Percentiles rank a stretch among this genome's conserved stretches.
Evolutionary conservation across 23 tunicate genomes (phyloP).

Genomic region (Phallusia fumigata): DNA sequence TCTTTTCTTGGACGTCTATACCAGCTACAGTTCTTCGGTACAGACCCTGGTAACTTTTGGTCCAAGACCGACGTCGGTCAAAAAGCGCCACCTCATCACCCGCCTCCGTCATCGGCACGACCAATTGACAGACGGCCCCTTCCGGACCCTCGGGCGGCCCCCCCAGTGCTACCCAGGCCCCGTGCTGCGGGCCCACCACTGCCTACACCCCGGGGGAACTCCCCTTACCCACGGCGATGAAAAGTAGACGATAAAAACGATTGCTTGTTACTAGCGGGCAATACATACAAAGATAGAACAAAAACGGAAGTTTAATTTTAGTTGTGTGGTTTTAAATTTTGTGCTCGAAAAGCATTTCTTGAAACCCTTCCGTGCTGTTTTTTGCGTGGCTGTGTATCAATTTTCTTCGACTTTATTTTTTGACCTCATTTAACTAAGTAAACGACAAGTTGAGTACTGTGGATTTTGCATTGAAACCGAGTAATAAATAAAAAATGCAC

Average conservation of each 20-base stretch:
- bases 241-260: too few species aligned
- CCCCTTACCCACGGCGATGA: not conserved
- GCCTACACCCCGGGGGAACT: not conserved
- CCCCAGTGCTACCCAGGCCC: not conserved
- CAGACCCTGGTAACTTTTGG: constrained; percentile 59
- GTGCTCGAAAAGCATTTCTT: too few species aligned
- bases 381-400: too few species aligned
- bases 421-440: too few species aligned
- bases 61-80: not conserved
- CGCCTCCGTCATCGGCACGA: not conserved
- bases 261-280: too few species aligned
- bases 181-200: not conserved
- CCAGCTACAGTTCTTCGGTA: constrained; percentile 75
- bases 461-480: not conserved
- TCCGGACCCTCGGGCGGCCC: not conserved
- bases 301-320: too few species aligned
- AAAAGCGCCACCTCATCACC: not conserved
- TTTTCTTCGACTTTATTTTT: too few species aligned
- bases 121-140: not conserved
- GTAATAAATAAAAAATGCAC: not conserved
- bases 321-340: too few species aligned
- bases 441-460: not conserved
- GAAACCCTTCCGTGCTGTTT: too few species aligned
- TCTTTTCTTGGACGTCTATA: constrained; percentile 66
- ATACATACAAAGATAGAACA: too few species aligned